Evolutionary conservation across 2,797 vertebrate species (phyloP), one percentile per base, ranked within the genome.

Genomic region (Sorex maritimensis): DNA sequence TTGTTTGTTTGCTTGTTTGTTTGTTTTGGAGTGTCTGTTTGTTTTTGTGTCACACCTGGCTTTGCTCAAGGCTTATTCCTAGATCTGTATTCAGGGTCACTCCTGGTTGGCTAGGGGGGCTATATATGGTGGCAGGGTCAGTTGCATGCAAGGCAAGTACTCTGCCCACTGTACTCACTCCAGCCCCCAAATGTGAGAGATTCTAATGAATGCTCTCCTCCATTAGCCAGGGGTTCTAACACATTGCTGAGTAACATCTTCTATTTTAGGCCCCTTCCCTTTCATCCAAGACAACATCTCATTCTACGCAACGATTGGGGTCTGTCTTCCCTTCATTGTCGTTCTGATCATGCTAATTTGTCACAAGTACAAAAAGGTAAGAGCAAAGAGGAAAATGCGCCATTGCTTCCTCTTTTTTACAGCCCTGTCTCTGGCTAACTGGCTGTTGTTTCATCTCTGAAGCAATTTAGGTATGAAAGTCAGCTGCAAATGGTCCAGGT

Each of bases 401-500:
- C 41, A 72, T 65, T 46, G 52, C 78, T 52, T 58, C 19, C 63
- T 81, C 23, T 79, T 71, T 44, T 68, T 19, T 41, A 92, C 23
- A 28, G 86, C 68, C 13, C 8, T 17, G 46, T 26, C 0, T 2
- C 12, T 84, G 87, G 46, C 92, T 90, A 58, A 82, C 2, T 71
- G 81, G 69, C 49, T 6, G 11, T 75, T 21, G 63, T 97, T 95
- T 80, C 77, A 55, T 92, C 97, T 97, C 90, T 85, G 95, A 96
- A 99, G 99, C 98, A 98, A 98, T 98, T 98, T 65, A 98, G 98
- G 82, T 99, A 99, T 55, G 98, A 99, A 97, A 99, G 98, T 81
- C 99, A 99, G 95, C 97, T 99, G 83, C 99, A 98, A 94, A 99
- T 99, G 96, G 98, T 99, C 81, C 99, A 99, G 96, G 98, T 99